phyloP scores from a whole-genome alignment of 2,113 vertebrate species.

The Smithornis capensis region DNA sequence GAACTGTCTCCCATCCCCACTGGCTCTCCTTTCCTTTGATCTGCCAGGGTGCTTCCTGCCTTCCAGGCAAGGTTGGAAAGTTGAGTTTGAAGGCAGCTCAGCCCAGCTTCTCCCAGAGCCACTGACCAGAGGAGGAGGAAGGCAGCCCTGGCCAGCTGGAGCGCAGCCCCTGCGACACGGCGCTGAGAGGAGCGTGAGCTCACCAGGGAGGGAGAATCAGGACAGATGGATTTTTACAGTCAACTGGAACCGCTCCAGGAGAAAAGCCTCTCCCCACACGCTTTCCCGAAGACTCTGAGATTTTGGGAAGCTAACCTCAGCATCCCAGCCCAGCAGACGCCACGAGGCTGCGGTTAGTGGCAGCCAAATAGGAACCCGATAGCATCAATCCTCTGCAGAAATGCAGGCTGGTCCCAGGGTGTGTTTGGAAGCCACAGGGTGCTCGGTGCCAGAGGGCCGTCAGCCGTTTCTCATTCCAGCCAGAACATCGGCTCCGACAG shows the following conservation, averaged over 20 bases:
- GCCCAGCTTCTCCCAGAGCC: neutral
- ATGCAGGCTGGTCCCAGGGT: neutral
- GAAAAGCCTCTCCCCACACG: neutral
- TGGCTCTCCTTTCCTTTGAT: neutral
- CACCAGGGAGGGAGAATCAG: neutral
- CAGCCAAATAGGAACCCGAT: neutral
- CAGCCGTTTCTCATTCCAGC: neutral
- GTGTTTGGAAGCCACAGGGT: neutral
- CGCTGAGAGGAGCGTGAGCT: neutral
- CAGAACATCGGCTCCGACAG: neutral
- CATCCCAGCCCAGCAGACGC: slow-evolving; percentile 18
- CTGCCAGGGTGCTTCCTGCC: neutral
- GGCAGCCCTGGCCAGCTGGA: neutral
- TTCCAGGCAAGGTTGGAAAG: neutral
- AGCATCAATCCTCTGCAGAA: neutral
- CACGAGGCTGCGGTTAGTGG: neutral
- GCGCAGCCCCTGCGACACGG: neutral
- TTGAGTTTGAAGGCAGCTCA: neutral
- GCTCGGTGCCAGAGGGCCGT: neutral
- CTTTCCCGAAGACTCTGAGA: neutral
- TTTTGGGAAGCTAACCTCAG: slow-evolving; percentile 14
- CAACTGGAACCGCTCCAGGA: neutral
- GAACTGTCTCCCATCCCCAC: neutral
- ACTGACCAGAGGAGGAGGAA: neutral
- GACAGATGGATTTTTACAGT: neutral